A percentile compares a stretch with the other conserved stretches of the same genome.
Evolutionary conservation across 92 coral and sea anemone genomes (phyloP).

Genomic region (Porites rus): DNA sequence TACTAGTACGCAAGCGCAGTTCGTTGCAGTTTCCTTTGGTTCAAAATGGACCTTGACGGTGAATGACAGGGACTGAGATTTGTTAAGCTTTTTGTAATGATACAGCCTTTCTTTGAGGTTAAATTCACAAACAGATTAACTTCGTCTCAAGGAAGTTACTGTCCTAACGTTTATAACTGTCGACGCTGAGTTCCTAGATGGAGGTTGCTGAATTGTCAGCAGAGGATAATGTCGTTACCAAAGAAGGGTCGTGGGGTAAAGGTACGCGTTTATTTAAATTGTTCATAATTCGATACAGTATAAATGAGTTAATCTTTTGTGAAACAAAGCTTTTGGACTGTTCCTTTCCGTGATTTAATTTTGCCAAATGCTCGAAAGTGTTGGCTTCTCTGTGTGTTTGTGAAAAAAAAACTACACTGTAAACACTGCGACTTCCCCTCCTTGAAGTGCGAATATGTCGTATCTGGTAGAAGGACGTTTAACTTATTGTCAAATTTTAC

Average conservation of each 20-base stretch:
- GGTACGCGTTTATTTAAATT: conserved; percentile 1
- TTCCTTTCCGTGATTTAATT: neutral
- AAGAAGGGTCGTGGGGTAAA: conserved; percentile 22
- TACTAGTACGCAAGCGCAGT: conserved; percentile 35
- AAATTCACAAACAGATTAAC: conserved; percentile 28
- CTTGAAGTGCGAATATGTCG: neutral
- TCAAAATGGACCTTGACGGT: conserved; percentile 52
- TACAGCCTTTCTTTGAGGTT: conserved; percentile 16
- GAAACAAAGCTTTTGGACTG: neutral
- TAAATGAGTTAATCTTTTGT: too few species aligned
- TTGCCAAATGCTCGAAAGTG: neutral
- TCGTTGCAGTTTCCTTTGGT: conserved; percentile 21
- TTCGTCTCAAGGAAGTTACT: conserved; percentile 26
- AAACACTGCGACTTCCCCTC: conserved; percentile 2
- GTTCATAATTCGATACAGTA: neutral
- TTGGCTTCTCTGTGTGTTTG: neutral
- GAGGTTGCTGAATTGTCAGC: conserved; percentile 49
- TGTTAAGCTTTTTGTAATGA: conserved; percentile 27
- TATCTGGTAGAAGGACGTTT: neutral
- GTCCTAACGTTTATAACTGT: neutral
- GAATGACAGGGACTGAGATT: neutral
- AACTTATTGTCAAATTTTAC: neutral
- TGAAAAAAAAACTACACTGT: neutral
- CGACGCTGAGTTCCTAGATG: conserved; percentile 40
- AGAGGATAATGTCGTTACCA: conserved; percentile 39